Base-by-base conservation (phyloP, 2,113 vertebrate species). In the Raja brachyura region DNA sequence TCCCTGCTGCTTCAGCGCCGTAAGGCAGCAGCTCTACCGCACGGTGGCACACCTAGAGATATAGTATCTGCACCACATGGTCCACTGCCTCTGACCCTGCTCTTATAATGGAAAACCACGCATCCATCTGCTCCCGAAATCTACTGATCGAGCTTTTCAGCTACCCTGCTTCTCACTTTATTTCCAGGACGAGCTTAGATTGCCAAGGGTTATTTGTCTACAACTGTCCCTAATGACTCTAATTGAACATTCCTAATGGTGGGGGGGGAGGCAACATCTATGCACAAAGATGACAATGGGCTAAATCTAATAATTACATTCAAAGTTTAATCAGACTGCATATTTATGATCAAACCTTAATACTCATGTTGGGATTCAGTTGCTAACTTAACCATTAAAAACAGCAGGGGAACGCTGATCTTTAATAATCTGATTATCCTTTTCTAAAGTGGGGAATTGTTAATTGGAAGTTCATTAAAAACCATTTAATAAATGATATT, bases 401-500 rank as follows among this genome's bases (percentile, higher is more conserved):
- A 33, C 28, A 63, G 83, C 59, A 63, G 59, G 83, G 13, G 11
- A 18, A 88, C 11, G 63, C 28, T 18, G 14, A 31, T 66, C 83
- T 88, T 88, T 66, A 88, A 88, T 88, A 66, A 31, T 6, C 28
- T 2, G 11, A 88, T 63, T 88, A 63, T n/a, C 28, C 54, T n/a
- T 10, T 31, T 31, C 83, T 88, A 33, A 63, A 5, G 31, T 48
- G 33, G 66, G 18, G 88, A 73, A 73, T 90, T 73, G 33, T 73
- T 48, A 92, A 73, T 92, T 92, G 31, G 33, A 73, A 73, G 54
- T 54, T 73, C 66, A 92, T 92, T 92, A 74, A 73, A 73, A 73
- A 33, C 28, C 39, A 66, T 92, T 74, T 73, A 73, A 92, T 92
- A 74, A 74, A 54, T 73, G 33, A 92, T 74, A 92, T 73, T 92